These are phyloP conservation scores for Patiria pectinifera DNA, from an alignment of 53 echinoderm and acorn worm genomes.

Conservation along the genomic window DNA sequence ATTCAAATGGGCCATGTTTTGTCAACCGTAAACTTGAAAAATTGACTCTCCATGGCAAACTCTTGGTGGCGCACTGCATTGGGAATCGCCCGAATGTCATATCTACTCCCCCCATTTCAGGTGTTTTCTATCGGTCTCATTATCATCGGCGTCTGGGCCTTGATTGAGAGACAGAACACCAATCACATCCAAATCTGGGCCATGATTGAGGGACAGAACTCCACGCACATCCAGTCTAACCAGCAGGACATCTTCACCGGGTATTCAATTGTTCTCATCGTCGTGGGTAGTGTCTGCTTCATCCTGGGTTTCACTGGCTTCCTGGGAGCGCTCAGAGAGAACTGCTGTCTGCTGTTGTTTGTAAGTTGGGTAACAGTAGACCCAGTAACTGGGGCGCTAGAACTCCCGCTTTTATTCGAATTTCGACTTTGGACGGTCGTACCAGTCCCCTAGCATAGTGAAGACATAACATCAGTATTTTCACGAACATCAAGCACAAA, in stretches of 20 bases:
- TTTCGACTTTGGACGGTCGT: too few species aligned
- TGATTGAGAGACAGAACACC: slow-evolving; percentile 9
- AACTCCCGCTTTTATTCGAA: too few species aligned
- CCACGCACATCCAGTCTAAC: slow-evolving; percentile 77
- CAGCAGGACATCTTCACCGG: slow-evolving; percentile 88
- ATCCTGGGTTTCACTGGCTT: slow-evolving; percentile 88
- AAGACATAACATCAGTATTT: too few species aligned
- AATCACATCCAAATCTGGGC: too few species aligned
- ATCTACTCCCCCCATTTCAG: slow-evolving; percentile 29
- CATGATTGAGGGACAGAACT: slow-evolving; percentile 61
- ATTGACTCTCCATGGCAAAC: too few species aligned
- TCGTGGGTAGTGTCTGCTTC: slow-evolving; percentile 78
- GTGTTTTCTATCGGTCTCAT: slow-evolving; percentile 67
- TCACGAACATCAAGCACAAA: too few species aligned
- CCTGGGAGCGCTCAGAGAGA: slow-evolving; percentile 88
- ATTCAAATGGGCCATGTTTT: too few species aligned
- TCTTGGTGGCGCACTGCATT: too few species aligned
- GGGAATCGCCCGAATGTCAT: too few species aligned
- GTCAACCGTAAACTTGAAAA: too few species aligned
- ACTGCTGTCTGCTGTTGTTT: slow-evolving; percentile 89
- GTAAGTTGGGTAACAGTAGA: slow-evolving; percentile 64
- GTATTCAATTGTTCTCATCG: slow-evolving; percentile 89
- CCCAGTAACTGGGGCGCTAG: too few species aligned
- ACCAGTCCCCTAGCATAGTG: too few species aligned
- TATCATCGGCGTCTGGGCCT: slow-evolving; percentile 82